Percentiles rank a stretch among this genome's conserved stretches.
phyloP scores from a whole-genome alignment of 2,888 invertebrate species.

The Leucania comma region DNA sequence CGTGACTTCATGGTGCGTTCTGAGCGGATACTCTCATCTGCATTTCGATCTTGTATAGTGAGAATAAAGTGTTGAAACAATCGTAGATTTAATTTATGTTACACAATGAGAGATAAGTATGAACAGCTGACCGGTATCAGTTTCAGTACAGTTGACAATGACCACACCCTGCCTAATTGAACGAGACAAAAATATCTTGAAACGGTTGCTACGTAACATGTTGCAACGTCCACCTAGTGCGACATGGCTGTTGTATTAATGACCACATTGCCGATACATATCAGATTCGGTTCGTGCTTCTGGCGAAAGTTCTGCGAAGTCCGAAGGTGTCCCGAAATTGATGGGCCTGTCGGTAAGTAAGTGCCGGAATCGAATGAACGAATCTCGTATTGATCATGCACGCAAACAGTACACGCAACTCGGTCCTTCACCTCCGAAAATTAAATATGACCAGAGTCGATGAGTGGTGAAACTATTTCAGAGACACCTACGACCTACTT shows the following conservation, averaged over 20 bases:
- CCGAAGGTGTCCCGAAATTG: constrained; percentile 85
- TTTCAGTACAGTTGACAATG: constrained; percentile 56
- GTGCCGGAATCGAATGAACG: constrained; percentile 84
- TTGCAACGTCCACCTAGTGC: constrained; percentile 59
- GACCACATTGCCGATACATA: constrained; percentile 76
- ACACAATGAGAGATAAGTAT: constrained; percentile 44
- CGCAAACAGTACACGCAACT: constrained; percentile 81
- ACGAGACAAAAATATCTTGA: constrained; percentile 44
- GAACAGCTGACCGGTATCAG: constrained; percentile 36
- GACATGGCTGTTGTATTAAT: constrained; percentile 69
- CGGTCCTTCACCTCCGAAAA: constrained; percentile 80
- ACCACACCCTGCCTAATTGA: constrained; percentile 53
- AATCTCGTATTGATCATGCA: constrained; percentile 79
- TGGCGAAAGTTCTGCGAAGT: constrained; percentile 87
- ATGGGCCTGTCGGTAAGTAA: constrained; percentile 80
- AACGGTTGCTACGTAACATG: constrained; percentile 49
- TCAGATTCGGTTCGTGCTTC: constrained; percentile 79
- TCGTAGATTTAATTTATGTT: constrained; percentile 37
- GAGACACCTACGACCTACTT: constrained; percentile 71
- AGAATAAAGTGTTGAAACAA: constrained; percentile 42
- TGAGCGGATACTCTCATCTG: constrained; percentile 24
- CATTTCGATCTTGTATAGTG: constrained; percentile 28
- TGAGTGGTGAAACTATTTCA: constrained; percentile 77
- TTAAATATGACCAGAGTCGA: constrained; percentile 63
- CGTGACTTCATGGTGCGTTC: constrained; percentile 45